These are phyloP conservation scores for Callyntrura guangdongensis DNA, from an alignment of 2,888 invertebrate species.

Conservation along the genomic window DNA sequence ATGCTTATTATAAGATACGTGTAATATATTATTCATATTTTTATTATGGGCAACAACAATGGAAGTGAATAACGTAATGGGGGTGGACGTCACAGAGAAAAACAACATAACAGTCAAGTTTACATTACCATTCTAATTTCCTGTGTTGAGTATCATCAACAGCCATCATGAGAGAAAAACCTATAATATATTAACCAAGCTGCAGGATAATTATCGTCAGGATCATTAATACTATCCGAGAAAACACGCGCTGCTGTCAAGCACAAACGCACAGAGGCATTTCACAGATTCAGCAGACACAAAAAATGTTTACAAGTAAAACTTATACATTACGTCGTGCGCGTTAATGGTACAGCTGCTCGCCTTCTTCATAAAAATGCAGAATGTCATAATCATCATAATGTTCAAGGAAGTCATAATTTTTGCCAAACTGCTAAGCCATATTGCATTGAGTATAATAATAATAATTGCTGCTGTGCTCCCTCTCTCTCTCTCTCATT, in stretches of 20 bases:
- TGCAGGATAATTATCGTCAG: neutral
- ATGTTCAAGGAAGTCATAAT: conserved; percentile 53
- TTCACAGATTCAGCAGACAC: too few relatives aligned
- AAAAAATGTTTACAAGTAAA: neutral
- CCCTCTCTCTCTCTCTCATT: neutral
- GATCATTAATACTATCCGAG: neutral
- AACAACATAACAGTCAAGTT: neutral
- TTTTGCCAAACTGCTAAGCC: conserved; percentile 49
- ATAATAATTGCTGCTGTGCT: conserved; percentile 50
- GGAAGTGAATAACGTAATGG: neutral
- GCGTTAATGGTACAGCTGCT: neutral
- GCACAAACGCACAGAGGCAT: neutral
- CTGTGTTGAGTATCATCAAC: conserved; percentile 3
- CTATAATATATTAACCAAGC: conserved; percentile 27
- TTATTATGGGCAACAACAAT: conserved; percentile 29
- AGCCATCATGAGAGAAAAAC: neutral
- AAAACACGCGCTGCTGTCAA: neutral
- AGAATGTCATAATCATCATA: conserved; percentile 43
- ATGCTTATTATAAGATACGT: neutral
- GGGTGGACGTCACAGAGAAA: neutral
- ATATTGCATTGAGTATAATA: neutral
- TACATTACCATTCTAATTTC: conserved; percentile 19
- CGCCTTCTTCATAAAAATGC: conserved; percentile 15
- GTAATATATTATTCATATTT: neutral
- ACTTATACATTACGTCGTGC: neutral